Base-by-base conservation (phyloP, 2,888 invertebrate species). In the Archips xylosteana region DNA sequence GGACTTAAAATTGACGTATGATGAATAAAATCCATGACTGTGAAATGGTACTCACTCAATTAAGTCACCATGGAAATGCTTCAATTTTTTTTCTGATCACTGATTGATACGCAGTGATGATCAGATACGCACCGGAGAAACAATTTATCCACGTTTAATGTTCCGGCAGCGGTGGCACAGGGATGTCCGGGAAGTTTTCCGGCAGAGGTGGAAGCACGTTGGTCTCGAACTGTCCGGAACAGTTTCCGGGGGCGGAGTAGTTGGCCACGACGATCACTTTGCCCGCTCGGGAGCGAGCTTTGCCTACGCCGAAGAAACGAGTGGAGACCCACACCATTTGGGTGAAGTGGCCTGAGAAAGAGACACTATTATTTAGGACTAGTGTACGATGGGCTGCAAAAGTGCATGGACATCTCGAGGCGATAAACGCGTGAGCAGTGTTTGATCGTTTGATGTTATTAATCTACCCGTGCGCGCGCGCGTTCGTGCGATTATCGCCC, bases 281-380 rank as follows among this genome's bases (percentile, higher is more conserved):
- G 13, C 97, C 97, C 15, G 96, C 96, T 60, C 96, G 94, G 47
- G 97, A 97, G 68, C 96, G 95, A 0, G 97, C 97, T 84, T 97
- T 97, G 8, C 97, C 98, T 1, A 98, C 96, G 2, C 98, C 98
- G 83, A 98, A 96, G 86, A 96, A 96, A 61, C 96, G 95, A 2
- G 97, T 97, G 63, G 95, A 95, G 51, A 96, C 95, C 98, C 98
- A 98, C 36, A 98, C 97, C 88, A 98, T 95, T 91, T 98, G 98
- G 0, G 97, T 97, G 89, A 98, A 98, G 88, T 98, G 97, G 74
- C 98, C 98, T 97, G 89, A 32, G 75, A 78, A 34, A 3, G n/a
- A n/a, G n/a, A n/a, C n/a, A 6, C 4, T 39, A 2, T 36, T 2
- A 36, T 39, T 39, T 39, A 39, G 4, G 4, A 39, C 39, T 23